Evolutionary conservation across 2,113 vertebrate genomes (phyloP), one percentile per base, ranked within the genome.

Genomic region (Chaetodon auriga): DNA sequence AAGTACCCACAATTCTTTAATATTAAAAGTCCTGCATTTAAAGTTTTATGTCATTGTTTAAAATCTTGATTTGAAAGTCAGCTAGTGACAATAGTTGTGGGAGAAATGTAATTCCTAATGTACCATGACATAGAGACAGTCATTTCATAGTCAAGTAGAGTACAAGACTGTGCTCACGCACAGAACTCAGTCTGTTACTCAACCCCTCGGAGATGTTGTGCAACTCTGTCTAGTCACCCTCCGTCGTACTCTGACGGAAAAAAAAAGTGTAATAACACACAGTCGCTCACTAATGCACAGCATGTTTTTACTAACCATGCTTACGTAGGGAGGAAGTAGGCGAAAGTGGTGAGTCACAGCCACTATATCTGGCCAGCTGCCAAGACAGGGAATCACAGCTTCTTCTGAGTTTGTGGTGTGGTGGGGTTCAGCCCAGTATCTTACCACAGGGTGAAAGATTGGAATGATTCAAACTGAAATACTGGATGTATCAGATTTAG

Each of bases 311-410:
- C 71, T 23, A 10, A 23, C 0, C 2, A 30, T 49, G 51, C 35
- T 86, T 84, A 86, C 81, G 78, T 70, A 68, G 36, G 74, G 49
- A 64, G 66, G 68, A 46, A 35, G 68, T 57, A 21, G 14, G 49
- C 46, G 55, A 53, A 70, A 48, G 43, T 23, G 46, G 15, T 87
- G 80, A 80, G 68, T 87, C 78, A 88, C 48, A 66, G 55, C 49
- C 18, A 73, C 78, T 88, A 75, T 84, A 49, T n/a, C 75, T 88
- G 45, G 46, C 21, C 19, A 57, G 68, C 71, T 68, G 81, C 77
- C 86, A 81, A 30, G 25, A 30, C 23, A n/a, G 10, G 54, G 11
- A 55, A 55, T 6, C 54, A 55, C n/a, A 55, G 54, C n/a, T n/a
- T n/a, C n/a, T n/a, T 4, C 23, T 11, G 54, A 55, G 54, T 12